These are phyloP conservation scores for Drosophila bocqueti DNA, from an alignment of 1,140 invertebrate species.

Conservation along the genomic window DNA sequence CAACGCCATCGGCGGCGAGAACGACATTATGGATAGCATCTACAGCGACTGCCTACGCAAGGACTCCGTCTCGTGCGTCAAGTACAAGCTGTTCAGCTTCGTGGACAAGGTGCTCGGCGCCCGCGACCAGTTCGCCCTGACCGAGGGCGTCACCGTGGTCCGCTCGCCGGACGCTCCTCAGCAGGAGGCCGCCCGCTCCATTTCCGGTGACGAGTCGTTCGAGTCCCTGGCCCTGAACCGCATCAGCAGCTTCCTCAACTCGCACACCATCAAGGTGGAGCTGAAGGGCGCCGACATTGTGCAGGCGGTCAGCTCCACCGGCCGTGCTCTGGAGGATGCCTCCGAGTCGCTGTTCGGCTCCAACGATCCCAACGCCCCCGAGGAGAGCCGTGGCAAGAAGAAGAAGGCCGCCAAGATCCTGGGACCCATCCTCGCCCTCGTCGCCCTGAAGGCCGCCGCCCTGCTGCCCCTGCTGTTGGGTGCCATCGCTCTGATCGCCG, in stretches of 20 bases:
- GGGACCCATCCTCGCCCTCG: slow-evolving; percentile 90
- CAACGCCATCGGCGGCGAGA: slow-evolving; percentile 88
- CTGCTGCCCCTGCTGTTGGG: slow-evolving; percentile 91
- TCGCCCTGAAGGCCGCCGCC: slow-evolving; percentile 92
- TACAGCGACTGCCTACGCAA: slow-evolving; percentile 92
- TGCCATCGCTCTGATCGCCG: slow-evolving; percentile 92
- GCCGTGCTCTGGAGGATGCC: slow-evolving; percentile 90
- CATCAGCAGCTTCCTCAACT: slow-evolving; percentile 90
- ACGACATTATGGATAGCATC: slow-evolving; percentile 91
- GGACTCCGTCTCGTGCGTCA: slow-evolving; percentile 92
- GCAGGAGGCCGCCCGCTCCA: slow-evolving; percentile 89
- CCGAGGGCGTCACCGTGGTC: slow-evolving; percentile 93
- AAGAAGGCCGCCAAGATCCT: slow-evolving; percentile 92
- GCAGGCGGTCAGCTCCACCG: slow-evolving; percentile 91
- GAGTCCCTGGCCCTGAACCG: slow-evolving; percentile 89
- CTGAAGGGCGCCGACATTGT: slow-evolving; percentile 93
- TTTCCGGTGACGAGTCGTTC: slow-evolving; percentile 88
- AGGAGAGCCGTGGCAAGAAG: slow-evolving; percentile 91
- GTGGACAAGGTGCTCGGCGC: slow-evolving; percentile 92
- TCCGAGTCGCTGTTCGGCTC: slow-evolving; percentile 88
- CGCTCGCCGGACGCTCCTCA: slow-evolving; percentile 87
- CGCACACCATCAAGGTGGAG: slow-evolving; percentile 93
- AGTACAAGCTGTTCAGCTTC: slow-evolving; percentile 93
- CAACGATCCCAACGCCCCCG: slow-evolving; percentile 85
- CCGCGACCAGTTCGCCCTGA: slow-evolving; percentile 91